Evolutionary conservation across 2,113 vertebrate genomes (phyloP), one percentile per base, ranked within the genome.

Genomic region (Dolichotis patagonum): DNA sequence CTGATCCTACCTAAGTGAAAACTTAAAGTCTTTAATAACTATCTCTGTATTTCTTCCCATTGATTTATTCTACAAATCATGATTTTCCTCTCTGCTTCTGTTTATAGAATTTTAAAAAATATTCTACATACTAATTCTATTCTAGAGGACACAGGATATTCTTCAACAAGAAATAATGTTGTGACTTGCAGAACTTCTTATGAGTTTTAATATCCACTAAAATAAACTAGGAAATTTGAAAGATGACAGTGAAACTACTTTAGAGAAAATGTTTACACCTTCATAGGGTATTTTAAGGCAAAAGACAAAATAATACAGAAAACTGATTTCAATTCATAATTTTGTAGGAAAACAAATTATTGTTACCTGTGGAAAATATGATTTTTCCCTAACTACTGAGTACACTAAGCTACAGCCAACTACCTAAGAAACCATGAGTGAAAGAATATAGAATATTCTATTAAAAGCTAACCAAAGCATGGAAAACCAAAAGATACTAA

Each of bases 281-380:
- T 38, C 30, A 80, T 28, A 85, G 28, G 81, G 17, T 58, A 89
- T 81, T 81, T 89, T 73, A 85, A 65, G 30, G 80, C 7, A 41
- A 43, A 84, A 75, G 81, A 73, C 49, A 89, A 75, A 54, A 82
- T 30, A 63, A 8, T 46, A 60, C 5, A 3, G 26, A 96, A 65
- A 90, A 71, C 67, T 83, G n/a, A 86, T 86, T 77, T 86, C 75
- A 7, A 56, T 81, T 95, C 41, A 52, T 60, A 60, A 94, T 1
- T 12, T 90, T 60, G 58, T 11, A 97, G 62, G 58, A 77, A 95
- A 90, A 58, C n/a, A 60, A 89, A 82, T n/a, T 56, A 4, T 56
- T 71, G 52, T 52, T 62, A n/a, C 32, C 49, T 69, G 0, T 49
- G 88, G 19, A 63, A 78, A 62, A 58, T 26, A 17, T 26, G 8